A percentile compares a stretch with the other conserved stretches of the same genome.
phyloP scores from a whole-genome alignment of 2,797 vertebrate species.

The Macrochelys suwanniensis region DNA sequence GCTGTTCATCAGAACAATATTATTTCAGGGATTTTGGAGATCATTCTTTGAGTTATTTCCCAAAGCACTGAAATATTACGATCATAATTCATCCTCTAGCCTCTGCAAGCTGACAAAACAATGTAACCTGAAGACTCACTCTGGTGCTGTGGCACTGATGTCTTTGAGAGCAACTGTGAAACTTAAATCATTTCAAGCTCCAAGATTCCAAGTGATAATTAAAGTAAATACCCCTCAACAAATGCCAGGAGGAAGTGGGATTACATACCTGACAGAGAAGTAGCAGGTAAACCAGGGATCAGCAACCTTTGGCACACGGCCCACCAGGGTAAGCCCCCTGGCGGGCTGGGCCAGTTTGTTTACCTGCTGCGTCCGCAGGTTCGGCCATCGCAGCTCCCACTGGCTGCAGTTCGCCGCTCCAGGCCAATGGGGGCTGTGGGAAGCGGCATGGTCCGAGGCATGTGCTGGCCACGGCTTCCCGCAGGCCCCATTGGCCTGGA shows the following conservation, averaged over 20 bases:
- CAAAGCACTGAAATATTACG: slow-evolving; percentile 10
- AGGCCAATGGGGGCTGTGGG: too few species aligned
- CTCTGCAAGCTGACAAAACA: slow-evolving; percentile 37
- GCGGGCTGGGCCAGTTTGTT: too few species aligned
- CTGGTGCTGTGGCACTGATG: slow-evolving; percentile 21
- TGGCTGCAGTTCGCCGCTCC: too few species aligned
- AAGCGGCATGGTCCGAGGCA: too few species aligned
- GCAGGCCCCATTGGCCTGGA: too few species aligned
- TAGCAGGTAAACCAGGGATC: background rate
- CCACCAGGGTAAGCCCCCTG: too few species aligned
- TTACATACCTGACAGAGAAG: background rate
- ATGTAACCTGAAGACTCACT: slow-evolving; percentile 42
- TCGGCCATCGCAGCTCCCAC: too few species aligned
- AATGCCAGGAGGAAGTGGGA: background rate
- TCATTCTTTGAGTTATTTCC: background rate
- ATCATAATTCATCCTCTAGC: background rate
- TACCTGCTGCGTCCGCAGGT: too few species aligned
- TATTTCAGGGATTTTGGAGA: background rate
- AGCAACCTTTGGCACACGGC: too few species aligned
- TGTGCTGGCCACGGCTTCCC: too few species aligned
- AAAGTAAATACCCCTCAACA: slow-evolving; percentile 37
- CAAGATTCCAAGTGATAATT: slow-evolving; percentile 25
- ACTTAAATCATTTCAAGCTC: slow-evolving; percentile 63
- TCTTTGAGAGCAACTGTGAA: slow-evolving; percentile 47
- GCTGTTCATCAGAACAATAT: slow-evolving; percentile 18